These are phyloP conservation scores for Limnephilus lunatus DNA, from an alignment of 2,888 invertebrate genomes.

Conservation along the genomic window DNA sequence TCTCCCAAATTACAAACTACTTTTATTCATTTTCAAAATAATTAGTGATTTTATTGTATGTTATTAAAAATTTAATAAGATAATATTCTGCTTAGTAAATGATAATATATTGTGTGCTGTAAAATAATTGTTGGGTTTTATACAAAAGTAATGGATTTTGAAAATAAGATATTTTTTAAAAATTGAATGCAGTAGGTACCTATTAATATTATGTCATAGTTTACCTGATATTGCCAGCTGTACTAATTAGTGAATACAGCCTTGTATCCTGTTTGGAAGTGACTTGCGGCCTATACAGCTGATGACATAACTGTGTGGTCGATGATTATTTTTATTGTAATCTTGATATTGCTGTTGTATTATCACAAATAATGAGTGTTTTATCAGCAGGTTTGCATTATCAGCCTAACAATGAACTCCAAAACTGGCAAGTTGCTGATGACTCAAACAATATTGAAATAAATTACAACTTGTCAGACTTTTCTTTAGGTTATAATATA, in stretches of 20 bases:
- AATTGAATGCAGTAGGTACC: not conserved
- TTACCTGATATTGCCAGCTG: not conserved
- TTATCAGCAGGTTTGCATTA: conserved; percentile 20
- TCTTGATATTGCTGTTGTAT: conserved; percentile 25
- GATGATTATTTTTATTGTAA: conserved; percentile 1
- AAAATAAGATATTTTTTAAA: not conserved
- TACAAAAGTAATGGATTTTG: not conserved
- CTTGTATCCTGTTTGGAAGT: conserved; percentile 31
- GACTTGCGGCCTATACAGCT: not conserved
- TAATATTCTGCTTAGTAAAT: not conserved
- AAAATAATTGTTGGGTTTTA: not conserved
- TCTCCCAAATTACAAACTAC: no score
- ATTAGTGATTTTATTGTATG: not conserved
- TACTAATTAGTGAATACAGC: not conserved
- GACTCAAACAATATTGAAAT: not conserved
- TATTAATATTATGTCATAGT: not conserved
- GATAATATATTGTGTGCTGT: not conserved
- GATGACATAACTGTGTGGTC: conserved; percentile 34
- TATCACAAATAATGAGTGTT: conserved; percentile 10
- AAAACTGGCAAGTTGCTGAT: not conserved
- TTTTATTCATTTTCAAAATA: not conserved
- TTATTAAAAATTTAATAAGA: not conserved
- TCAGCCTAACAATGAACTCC: not conserved
- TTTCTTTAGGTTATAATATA: not conserved
- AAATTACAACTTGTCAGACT: not conserved